Base-by-base conservation (phyloP, 1,140 invertebrate genomes). In the Onthophagus taurus region DNA sequence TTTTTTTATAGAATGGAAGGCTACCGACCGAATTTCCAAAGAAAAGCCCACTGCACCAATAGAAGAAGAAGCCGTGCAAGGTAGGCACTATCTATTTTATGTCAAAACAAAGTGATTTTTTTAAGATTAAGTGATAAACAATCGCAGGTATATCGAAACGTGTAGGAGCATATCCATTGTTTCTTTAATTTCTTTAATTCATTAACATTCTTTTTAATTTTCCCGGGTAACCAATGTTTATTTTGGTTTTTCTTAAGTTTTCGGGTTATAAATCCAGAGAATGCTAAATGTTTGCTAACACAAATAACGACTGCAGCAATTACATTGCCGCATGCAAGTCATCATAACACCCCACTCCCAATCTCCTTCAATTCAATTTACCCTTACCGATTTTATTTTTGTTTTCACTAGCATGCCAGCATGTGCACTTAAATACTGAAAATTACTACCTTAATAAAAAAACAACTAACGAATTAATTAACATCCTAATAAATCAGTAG, bases 1-100 rank as follows among this genome's bases (percentile, higher is more conserved):
- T 21, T 29, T 34, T 41, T 54, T 53, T 61, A 12, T 53, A 64
- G 61, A 58, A 50, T 61, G 61, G 59, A 56, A 58, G 50, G 52
- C 57, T 46, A 33, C 50, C 13, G 44, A 38, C 35, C 14, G 26
- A 36, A 20, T 14, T 31, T 33, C 51, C 37, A 31, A 35, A 29
- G 39, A 31, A 18, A 41, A 30, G 26, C 21, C 36, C 13, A 12
- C 35, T 30, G 38, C 36, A 24, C 34, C 19, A 23, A 42, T 29
- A 37, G 31, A 48, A 44, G 50, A 48, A 52, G 57, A 57, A 52
- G 55, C 53, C 51, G 50, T 54, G 43, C 52, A 60, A 63, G 60
- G 60, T 63, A 60, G 47, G 53, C 13, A 19, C 12, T 5, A 31
- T 37, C 11, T 12, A 1, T 20, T 2, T 37, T 21, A 21, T 8